Evolutionary conservation across 2,113 vertebrate genomes (phyloP), one percentile per base, ranked within the genome.

Genomic region (Ranitomeya variabilis): DNA sequence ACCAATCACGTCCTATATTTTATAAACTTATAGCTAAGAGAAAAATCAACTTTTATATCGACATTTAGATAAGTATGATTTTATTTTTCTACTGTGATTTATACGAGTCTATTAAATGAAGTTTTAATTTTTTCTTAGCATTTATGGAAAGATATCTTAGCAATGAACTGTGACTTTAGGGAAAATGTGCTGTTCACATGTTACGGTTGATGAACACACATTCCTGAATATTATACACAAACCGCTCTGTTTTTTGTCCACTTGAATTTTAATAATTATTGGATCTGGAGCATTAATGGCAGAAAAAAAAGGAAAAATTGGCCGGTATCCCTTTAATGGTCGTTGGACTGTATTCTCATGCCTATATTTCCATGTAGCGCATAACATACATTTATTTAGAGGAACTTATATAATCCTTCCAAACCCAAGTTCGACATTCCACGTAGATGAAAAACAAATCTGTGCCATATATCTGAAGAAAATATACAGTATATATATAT

Each of bases 381-480:
- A 51, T 3, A 83, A 45, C 60, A 45, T 18, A 10, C 78, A n/a
- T 83, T 83, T 84, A 26, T 84, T 52, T 67, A 83, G 91, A 91
- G 92, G 93, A 91, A 93, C 91, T 93, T 94, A 95, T 96, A 95
- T 93, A 95, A 90, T 92, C 91, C 93, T 92, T 93, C 93, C 94
- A 94, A 95, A 95, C 94, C 93, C 91, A 91, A 94, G 92, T 94
- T 92, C 94, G 94, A 94, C 94, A 96, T 96, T 96, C 94, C 94
- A 94, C 92, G 92, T 95, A 95, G 95, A 96, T 96, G 94, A 96
- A 94, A 37, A 90, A 94, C 93, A 60, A 81, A 83, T 52, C 80
- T 64, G 55, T 18, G 59, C 71, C 69, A 74, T 83, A 54, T 64
- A 74, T 55, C 59, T 60, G 21, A 54, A 76, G 10, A 83, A 83